Conservation (phyloP, 2,888 invertebrate species). For the Diadegma fenestrale region DNA sequence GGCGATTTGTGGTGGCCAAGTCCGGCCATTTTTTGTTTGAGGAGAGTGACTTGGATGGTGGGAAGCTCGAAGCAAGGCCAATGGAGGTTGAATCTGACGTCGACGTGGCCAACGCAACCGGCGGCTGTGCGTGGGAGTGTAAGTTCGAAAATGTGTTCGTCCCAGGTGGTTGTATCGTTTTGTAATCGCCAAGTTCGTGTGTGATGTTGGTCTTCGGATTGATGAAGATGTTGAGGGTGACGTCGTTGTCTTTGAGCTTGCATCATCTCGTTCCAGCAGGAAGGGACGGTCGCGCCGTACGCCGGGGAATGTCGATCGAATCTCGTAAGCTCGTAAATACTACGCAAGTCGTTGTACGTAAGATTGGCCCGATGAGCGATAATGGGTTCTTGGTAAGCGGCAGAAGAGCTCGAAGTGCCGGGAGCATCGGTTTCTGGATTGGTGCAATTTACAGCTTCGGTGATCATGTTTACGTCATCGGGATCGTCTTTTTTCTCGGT, state of each 20-base stretch:
- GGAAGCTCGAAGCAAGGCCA: conserved; percentile 91
- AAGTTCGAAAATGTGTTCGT: conserved; percentile 96
- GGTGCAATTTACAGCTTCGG: conserved; percentile 72
- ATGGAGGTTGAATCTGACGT: conserved; percentile 94
- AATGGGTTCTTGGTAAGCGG: conserved; percentile 79
- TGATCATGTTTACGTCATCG: conserved; percentile 84
- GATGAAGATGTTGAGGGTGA: conserved; percentile 92
- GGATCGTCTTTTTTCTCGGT: conserved; percentile 91
- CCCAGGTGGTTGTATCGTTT: conserved; percentile 90
- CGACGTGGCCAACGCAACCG: conserved; percentile 93
- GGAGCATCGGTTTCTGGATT: conserved; percentile 77
- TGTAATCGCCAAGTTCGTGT: conserved; percentile 93
- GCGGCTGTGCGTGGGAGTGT: conserved; percentile 91
- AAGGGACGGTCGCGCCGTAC: conserved; percentile 95
- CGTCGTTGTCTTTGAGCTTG: conserved; percentile 96
- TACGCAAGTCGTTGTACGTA: conserved; percentile 87
- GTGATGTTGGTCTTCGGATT: conserved; percentile 89
- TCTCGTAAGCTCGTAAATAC: conserved; percentile 90
- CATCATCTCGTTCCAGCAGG: conserved; percentile 97
- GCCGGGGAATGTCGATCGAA: conserved; percentile 90
- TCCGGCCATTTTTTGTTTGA: conserved; percentile 90
- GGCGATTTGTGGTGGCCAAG: conserved; percentile 87
- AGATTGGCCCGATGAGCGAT: conserved; percentile 87
- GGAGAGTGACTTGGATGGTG: conserved; percentile 91
- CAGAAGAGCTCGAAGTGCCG: conserved; percentile 81